phyloP scores from a whole-genome alignment of 2,888 invertebrate species.

The Chydorus sphaericus region DNA sequence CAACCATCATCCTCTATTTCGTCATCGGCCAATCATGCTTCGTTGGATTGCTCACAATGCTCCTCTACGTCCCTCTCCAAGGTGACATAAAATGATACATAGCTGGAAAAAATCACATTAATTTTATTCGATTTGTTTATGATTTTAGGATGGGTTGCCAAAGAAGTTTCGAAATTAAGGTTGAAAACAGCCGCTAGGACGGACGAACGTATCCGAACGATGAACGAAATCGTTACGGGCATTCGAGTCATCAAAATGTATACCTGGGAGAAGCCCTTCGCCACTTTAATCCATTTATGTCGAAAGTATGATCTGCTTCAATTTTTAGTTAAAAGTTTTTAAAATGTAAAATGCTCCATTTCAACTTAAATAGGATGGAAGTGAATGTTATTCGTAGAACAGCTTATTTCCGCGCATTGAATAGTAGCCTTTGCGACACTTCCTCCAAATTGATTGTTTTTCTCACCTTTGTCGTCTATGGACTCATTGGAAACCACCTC shows the following conservation, averaged over 20 bases:
- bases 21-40: slow-evolving; percentile 54
- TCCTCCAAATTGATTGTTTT: slow-evolving; percentile 32
- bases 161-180: slow-evolving; percentile 27
- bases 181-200: slow-evolving; percentile 33
- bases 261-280: slow-evolving; percentile 39
- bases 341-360: neutral
- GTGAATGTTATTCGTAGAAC: slow-evolving; percentile 24
- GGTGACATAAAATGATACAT: slow-evolving; percentile 38
- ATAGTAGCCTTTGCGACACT: slow-evolving; percentile 31
- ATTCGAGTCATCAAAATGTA: slow-evolving; percentile 42
- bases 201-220: slow-evolving; percentile 35
- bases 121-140: no score
- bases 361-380: slow-evolving; percentile 22
- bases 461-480: slow-evolving; percentile 28
- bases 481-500: slow-evolving; percentile 26
- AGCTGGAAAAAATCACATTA: neutral
- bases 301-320: slow-evolving; percentile 12
- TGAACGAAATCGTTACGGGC: slow-evolving; percentile 38
- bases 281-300: slow-evolving; percentile 22
- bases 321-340: neutral
- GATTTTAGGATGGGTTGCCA: slow-evolving; percentile 27
- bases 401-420: slow-evolving; percentile 26
- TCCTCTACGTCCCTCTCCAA: slow-evolving; percentile 71
- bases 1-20: slow-evolving; percentile 62
- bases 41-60: slow-evolving; percentile 59